These are phyloP conservation scores for Xanthorhoe designata DNA, from an alignment of 2,888 invertebrate genomes.

Conservation along the genomic window DNA sequence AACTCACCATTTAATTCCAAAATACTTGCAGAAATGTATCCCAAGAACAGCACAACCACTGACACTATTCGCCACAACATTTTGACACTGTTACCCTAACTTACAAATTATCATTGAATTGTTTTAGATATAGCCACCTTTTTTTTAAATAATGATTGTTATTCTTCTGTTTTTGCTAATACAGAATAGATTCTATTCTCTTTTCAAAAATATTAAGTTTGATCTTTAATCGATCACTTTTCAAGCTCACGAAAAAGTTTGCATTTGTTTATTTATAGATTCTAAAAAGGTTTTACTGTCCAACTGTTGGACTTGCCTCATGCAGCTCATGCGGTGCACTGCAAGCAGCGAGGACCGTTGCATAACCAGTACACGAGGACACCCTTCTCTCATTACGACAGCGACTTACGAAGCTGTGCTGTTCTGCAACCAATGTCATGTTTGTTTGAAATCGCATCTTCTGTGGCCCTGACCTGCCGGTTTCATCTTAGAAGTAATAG, in stretches of 20 bases:
- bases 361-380: conserved; percentile 28
- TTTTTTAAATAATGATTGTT: neutral
- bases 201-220: neutral
- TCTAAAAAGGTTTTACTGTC: neutral
- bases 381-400: conserved; percentile 37
- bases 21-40: conserved; percentile 44
- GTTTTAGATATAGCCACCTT: neutral
- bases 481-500: conserved; percentile 3
- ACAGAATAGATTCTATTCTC: neutral
- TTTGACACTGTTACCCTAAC: neutral
- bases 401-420: conserved; percentile 26
- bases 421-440: conserved; percentile 34
- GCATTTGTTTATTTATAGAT: neutral
- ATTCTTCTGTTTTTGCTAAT: neutral
- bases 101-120: neutral
- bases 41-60: conserved; percentile 42
- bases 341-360: conserved; percentile 26
- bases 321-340: conserved; percentile 23
- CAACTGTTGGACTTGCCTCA: neutral
- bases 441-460: conserved; percentile 21
- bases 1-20: conserved; percentile 55
- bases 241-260: neutral
- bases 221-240: neutral
- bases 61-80: conserved; percentile 45
- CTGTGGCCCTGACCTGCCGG: conserved; percentile 22